phyloP scores from a whole-genome alignment of 2,113 vertebrate species.

The Telmatochromis sp. region DNA sequence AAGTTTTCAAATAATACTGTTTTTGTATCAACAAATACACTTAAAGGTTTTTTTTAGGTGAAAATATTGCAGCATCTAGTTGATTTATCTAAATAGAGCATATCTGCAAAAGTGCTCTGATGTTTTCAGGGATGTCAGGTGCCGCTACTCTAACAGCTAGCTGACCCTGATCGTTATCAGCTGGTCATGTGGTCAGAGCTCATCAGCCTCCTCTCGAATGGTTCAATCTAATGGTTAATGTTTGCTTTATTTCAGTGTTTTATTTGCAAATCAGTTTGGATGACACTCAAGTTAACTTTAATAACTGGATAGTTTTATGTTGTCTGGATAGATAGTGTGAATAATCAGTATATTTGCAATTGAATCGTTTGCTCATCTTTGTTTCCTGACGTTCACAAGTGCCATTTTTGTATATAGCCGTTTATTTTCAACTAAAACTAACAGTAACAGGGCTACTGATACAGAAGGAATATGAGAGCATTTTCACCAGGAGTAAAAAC shows the following conservation, averaged over 20 bases:
- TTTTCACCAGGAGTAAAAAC: not conserved
- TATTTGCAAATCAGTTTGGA: not conserved
- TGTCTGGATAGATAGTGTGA: not conserved
- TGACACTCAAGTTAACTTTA: not conserved
- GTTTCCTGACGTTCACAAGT: not conserved
- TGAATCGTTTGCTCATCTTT: not conserved
- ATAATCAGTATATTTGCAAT: fast-evolving
- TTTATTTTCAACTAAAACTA: not conserved
- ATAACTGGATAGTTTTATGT: not conserved
- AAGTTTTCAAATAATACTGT: fast-evolving
- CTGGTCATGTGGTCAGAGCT: not conserved
- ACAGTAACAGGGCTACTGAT: not conserved
- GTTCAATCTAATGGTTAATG: not conserved
- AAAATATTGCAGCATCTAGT: not conserved
- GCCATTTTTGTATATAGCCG: fast-evolving
- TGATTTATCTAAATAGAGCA: not conserved
- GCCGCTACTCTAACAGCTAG: not conserved
- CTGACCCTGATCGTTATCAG: not conserved
- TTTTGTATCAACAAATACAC: not conserved
- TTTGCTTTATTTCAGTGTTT: not conserved
- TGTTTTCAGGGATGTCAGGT: not conserved
- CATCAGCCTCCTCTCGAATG: not conserved
- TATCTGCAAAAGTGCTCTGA: not conserved
- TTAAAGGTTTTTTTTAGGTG: not conserved
- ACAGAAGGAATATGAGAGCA: not conserved